Conservation (phyloP, 2,888 invertebrate genomes). For the Lepetodrilus schrolli region DNA sequence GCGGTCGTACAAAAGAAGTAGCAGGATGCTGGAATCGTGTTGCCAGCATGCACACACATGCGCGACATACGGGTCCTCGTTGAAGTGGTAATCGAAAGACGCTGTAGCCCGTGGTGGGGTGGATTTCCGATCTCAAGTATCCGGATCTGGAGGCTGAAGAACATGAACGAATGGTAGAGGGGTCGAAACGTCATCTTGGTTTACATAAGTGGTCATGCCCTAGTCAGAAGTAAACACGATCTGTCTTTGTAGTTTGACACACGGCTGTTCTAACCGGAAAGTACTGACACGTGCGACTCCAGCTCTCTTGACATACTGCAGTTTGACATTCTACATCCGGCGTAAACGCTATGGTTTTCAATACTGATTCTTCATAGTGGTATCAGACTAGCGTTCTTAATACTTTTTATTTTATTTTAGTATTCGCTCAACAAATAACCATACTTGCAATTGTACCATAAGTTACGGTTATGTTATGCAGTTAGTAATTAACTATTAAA, state of each 20-base stretch:
- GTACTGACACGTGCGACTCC: background rate
- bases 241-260: background rate
- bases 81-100: background rate
- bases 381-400: too few species aligned
- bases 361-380: too few species aligned
- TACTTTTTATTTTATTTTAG: too few species aligned
- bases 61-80: background rate
- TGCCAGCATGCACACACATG: background rate
- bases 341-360: too few species aligned
- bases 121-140: too few species aligned
- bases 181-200: background rate
- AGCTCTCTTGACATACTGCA: too few species aligned
- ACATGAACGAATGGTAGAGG: too few species aligned
- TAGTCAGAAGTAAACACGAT: background rate
- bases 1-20: background rate
- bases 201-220: background rate
- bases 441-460: too few species aligned
- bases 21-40: background rate
- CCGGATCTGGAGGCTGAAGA: background rate
- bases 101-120: background rate
- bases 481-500: too few species aligned
- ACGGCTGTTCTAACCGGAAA: constrained; percentile 4
- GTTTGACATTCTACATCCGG: too few species aligned
- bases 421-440: too few species aligned
- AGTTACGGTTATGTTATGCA: too few species aligned